Conservation (phyloP, 2,888 invertebrate species). For the Parnassius orleans region DNA sequence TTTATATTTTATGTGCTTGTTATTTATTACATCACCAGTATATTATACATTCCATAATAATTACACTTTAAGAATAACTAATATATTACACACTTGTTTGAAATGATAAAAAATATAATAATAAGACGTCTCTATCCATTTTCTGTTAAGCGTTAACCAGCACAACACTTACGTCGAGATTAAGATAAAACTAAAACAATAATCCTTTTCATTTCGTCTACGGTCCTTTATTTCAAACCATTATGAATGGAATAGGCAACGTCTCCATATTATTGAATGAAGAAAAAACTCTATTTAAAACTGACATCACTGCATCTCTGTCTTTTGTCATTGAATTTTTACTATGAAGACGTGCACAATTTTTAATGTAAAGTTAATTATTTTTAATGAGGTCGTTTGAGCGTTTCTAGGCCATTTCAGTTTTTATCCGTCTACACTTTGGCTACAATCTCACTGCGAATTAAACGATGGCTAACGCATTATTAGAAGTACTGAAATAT, state of each 20-base stretch:
- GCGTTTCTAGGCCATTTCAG: too few relatives aligned
- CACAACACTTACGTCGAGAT: slow-evolving; percentile 69
- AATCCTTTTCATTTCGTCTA: slow-evolving; percentile 73
- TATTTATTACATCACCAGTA: neutral
- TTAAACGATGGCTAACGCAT: too few relatives aligned
- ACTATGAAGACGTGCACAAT: slow-evolving; percentile 37
- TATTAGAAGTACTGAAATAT: too few relatives aligned
- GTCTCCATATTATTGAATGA: slow-evolving; percentile 57
- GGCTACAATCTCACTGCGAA: too few relatives aligned
- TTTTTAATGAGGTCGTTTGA: too few relatives aligned
- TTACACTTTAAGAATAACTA: neutral
- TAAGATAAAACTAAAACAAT: slow-evolving; percentile 80
- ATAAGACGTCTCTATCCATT: slow-evolving; percentile 37
- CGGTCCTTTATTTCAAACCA: slow-evolving; percentile 68
- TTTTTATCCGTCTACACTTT: too few relatives aligned
- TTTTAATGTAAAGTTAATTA: slow-evolving; percentile 16
- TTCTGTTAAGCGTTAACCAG: slow-evolving; percentile 43
- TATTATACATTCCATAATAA: neutral
- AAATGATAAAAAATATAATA: neutral
- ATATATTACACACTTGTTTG: neutral
- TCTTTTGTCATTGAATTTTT: slow-evolving; percentile 48
- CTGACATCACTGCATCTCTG: slow-evolving; percentile 37
- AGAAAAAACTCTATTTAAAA: slow-evolving; percentile 51
- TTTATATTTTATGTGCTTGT: too few relatives aligned
- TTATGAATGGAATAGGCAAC: slow-evolving; percentile 59